Evolutionary conservation across 2,113 vertebrate species (phyloP).

Genomic region (Arizona elegans): DNA sequence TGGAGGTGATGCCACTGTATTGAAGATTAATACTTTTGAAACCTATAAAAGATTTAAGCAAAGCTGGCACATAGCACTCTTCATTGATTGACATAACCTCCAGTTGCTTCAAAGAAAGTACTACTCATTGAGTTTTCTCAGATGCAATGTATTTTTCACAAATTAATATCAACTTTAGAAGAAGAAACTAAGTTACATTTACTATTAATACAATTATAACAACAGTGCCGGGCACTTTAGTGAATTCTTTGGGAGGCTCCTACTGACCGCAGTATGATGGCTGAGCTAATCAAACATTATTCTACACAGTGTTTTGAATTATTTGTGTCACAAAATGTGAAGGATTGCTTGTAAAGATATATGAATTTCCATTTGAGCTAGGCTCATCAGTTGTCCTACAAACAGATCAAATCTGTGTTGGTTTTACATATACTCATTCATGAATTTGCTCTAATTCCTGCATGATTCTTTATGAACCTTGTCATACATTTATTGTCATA

Average conservation of each 20-base stretch:
- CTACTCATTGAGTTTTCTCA: slow-evolving; percentile 16
- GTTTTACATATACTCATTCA: neutral
- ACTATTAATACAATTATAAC: neutral
- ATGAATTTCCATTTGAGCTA: neutral
- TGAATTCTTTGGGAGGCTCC: neutral
- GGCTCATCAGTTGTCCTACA: neutral
- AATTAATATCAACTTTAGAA: slow-evolving; percentile 5
- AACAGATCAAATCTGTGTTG: neutral
- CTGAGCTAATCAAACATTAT: neutral
- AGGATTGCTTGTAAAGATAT: neutral
- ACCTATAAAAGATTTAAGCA: slow-evolving; percentile 18
- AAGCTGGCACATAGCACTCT: slow-evolving; percentile 17
- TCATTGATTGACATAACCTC: slow-evolving; percentile 17
- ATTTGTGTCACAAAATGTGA: neutral
- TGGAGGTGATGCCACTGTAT: neutral
- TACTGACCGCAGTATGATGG: neutral
- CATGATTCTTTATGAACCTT: neutral
- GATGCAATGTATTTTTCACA: slow-evolving; percentile 20
- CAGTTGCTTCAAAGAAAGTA: neutral
- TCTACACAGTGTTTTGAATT: neutral
- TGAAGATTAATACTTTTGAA: slow-evolving; percentile 28
- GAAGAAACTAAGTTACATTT: neutral
- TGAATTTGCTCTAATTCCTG: neutral
- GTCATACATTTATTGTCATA: neutral
- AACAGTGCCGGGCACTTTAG: slow-evolving; percentile 1